Evolutionary conservation across 2,113 vertebrate species (phyloP).

Genomic region (Todiramphus chloris): DNA sequence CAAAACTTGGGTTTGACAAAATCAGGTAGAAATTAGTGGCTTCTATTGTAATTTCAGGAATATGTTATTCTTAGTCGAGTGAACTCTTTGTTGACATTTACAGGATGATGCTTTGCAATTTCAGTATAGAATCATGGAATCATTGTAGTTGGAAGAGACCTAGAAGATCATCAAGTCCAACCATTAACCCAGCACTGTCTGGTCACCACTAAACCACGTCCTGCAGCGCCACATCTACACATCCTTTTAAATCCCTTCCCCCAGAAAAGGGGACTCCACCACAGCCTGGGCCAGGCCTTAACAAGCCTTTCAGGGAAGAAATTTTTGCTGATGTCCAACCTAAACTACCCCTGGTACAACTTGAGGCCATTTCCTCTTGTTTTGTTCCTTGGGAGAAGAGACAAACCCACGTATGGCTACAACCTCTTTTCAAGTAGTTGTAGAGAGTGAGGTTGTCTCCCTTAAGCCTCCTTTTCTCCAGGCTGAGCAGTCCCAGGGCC

Average conservation of each 20-base stretch:
- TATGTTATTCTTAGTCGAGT: background rate
- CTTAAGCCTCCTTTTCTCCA: background rate
- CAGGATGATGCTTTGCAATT: background rate
- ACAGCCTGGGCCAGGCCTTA: background rate
- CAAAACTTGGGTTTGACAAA: background rate
- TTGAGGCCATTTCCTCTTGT: background rate
- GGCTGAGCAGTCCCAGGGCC: background rate
- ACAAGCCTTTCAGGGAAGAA: background rate
- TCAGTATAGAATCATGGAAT: background rate
- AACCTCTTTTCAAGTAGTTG: background rate
- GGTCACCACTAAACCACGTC: background rate
- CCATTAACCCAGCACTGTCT: background rate
- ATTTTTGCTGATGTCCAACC: background rate
- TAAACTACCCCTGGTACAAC: background rate
- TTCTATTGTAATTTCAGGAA: background rate
- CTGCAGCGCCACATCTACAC: background rate
- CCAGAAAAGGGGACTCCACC: background rate
- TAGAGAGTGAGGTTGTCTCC: background rate
- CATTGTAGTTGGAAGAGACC: background rate
- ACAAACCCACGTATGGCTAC: too few species aligned
- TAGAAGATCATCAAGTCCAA: background rate
- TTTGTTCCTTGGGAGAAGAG: background rate
- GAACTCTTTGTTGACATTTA: background rate
- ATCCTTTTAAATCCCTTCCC: background rate
- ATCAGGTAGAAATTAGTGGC: background rate